Evolutionary conservation across 2,797 vertebrate species (phyloP).

Genomic region (Falco columbarius): DNA sequence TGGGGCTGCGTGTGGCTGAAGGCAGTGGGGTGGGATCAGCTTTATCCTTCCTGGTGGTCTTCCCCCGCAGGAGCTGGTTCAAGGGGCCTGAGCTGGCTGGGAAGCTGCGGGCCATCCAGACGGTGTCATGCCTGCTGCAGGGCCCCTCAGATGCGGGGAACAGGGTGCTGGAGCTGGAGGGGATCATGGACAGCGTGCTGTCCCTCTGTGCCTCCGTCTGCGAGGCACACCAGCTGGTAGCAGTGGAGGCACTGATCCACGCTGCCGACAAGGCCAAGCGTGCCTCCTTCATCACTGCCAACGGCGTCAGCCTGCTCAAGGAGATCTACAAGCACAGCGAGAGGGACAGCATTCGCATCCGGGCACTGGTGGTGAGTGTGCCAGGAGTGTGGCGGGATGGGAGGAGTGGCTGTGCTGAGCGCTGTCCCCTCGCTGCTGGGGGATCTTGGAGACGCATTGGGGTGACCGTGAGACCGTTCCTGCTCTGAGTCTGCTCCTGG

Average conservation of each 20-base stretch:
- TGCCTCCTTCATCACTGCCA: conserved; percentile 95
- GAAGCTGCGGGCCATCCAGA: conserved; percentile 93
- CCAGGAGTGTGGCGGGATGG: background rate
- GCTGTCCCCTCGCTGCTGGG: fast-evolving
- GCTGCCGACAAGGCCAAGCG: conserved; percentile 95
- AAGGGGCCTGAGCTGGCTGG: conserved; percentile 75
- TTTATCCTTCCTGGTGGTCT: background rate
- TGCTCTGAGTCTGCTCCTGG: background rate
- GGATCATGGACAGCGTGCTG: conserved; percentile 93
- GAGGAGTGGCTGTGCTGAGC: fast-evolving
- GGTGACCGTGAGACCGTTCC: background rate
- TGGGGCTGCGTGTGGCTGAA: background rate
- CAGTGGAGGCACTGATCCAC: conserved; percentile 94
- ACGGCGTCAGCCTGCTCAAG: conserved; percentile 92
- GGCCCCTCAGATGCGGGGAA: conserved; percentile 93
- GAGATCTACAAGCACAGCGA: conserved; percentile 97
- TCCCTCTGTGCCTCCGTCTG: conserved; percentile 88
- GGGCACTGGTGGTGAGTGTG: conserved; percentile 90
- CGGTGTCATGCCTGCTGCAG: conserved; percentile 92
- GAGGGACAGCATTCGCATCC: conserved; percentile 93
- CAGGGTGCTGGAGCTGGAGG: conserved; percentile 90
- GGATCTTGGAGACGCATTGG: background rate
- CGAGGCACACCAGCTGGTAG: conserved; percentile 91
- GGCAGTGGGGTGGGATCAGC: background rate
- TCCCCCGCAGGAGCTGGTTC: conserved; percentile 86